Evolutionary conservation across 2,113 vertebrate genomes (phyloP).

Genomic region (Glaucidium brasilianum): DNA sequence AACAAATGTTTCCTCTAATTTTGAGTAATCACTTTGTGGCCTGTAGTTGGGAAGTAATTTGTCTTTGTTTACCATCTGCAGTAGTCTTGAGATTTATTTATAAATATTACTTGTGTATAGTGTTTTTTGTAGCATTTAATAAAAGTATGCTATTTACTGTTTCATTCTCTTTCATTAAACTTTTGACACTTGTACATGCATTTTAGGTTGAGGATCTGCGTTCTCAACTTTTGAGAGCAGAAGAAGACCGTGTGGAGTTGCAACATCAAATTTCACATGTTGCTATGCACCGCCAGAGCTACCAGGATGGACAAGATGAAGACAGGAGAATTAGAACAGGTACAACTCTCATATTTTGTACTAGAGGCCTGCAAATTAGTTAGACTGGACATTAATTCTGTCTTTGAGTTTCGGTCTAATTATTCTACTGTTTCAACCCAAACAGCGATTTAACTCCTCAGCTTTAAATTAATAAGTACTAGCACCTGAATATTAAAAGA

Average conservation of each 20-base stretch:
- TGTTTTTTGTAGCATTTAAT: background rate
- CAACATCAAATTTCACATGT: constrained; percentile 75
- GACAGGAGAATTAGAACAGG: constrained; percentile 70
- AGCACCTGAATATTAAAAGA: background rate
- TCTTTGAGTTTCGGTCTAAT: background rate
- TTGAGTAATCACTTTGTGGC: background rate
- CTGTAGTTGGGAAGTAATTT: background rate
- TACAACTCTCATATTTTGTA: constrained; percentile 9
- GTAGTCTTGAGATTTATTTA: background rate
- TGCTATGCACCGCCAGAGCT: constrained; percentile 56
- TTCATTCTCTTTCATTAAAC: background rate
- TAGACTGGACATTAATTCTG: background rate
- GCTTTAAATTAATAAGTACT: background rate
- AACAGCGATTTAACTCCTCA: background rate
- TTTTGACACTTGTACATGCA: background rate
- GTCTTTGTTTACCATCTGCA: background rate
- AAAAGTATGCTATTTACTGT: background rate
- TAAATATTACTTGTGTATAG: background rate
- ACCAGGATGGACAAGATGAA: constrained; percentile 68
- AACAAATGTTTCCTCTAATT: background rate
- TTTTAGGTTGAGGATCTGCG: constrained; percentile 87
- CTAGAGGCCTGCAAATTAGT: background rate
- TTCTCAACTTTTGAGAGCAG: constrained; percentile 79
- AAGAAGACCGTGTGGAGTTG: constrained; percentile 76
- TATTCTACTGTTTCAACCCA: background rate